These are phyloP conservation scores for Danio tinwini DNA, from an alignment of 2,797 vertebrate species.

Conservation along the genomic window DNA sequence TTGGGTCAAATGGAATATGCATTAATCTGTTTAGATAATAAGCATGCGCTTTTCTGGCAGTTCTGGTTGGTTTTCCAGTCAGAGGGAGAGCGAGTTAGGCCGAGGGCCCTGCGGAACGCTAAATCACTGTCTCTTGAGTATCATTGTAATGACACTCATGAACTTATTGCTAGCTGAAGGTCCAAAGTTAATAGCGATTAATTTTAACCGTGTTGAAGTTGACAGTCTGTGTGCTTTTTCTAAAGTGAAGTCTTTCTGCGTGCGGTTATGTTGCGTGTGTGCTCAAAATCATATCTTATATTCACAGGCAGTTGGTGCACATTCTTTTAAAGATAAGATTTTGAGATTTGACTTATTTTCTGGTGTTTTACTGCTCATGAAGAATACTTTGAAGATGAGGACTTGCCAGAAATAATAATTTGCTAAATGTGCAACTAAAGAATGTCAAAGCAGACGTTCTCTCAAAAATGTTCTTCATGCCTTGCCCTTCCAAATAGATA, in stretches of 20 bases:
- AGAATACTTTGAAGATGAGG: not conserved
- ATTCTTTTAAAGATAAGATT: conserved; percentile 23
- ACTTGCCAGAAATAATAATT: not conserved
- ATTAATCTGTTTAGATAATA: conserved; percentile 59
- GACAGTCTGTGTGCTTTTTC: conserved; percentile 33
- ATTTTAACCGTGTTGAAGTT: conserved; percentile 21
- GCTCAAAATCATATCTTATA: not conserved
- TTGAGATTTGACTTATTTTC: not conserved
- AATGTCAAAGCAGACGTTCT: not conserved
- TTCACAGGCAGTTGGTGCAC: conserved; percentile 4
- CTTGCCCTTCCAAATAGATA: not conserved
- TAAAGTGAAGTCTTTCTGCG: conserved; percentile 4
- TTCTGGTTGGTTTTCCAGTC: conserved; percentile 51
- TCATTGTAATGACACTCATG: conserved; percentile 41
- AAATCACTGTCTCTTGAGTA: conserved; percentile 50
- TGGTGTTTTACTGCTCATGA: not conserved
- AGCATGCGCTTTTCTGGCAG: conserved; percentile 38
- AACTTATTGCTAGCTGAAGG: conserved; percentile 7
- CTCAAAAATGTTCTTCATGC: not conserved
- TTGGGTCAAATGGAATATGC: conserved; percentile 63
- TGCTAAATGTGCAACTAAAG: not conserved
- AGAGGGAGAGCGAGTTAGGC: conserved; percentile 1
- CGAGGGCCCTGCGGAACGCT: conserved; percentile 18
- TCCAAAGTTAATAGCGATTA: conserved; percentile 24
- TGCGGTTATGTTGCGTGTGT: not conserved